Base-by-base conservation (phyloP, 2,888 invertebrate genomes). In the Incurvaria masculella region DNA sequence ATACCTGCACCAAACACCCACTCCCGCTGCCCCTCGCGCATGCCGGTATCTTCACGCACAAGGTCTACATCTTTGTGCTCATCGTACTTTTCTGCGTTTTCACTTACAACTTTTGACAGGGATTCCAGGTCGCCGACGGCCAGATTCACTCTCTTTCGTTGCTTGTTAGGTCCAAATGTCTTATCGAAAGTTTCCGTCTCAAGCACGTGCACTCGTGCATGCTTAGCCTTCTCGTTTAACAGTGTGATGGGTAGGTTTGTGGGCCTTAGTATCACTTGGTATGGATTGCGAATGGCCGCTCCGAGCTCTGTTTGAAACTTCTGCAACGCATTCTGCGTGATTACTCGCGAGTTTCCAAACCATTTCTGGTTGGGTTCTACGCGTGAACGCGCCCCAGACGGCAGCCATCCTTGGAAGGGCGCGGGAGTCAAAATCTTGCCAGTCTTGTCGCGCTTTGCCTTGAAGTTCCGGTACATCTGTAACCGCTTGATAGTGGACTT, bases 271-370 rank as follows among this genome's bases (percentile, higher is more conserved):
- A 99, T 86, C 17, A 99, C 92, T 78, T 97, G 93, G 66, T 97
- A 99, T 0, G 99, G 98, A 73, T 98, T 96, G 63, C 89, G 94
- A 47, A 95, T 82, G 23, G 91, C 97, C 60, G 92, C 91, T 17
- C 95, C 96, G 65, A 99, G 85, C 72, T 97, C 97, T 40, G 91
- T 91, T 78, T 99, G 91, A 61, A 94, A 93, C 63, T 91, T 92
- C 68, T 93, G 93, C 23, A 94, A 64, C 0, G 92, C 88, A 61
- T 83, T 88, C 72, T 99, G 98, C 0, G 95, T 91, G 56, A 99
- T 94, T 0, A 99, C 97, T 53, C 97, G 83, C 0, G 98, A 97
- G 67, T 99, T 99, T 16, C 97, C 97, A 70, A 99, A 99, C 99
- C 99, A 99, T 66, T 91, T 94, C 60, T 96, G 93, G 57, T 94